Evolutionary conservation across 2,888 invertebrate genomes (phyloP).

Genomic region (Plagodis pulveraria): DNA sequence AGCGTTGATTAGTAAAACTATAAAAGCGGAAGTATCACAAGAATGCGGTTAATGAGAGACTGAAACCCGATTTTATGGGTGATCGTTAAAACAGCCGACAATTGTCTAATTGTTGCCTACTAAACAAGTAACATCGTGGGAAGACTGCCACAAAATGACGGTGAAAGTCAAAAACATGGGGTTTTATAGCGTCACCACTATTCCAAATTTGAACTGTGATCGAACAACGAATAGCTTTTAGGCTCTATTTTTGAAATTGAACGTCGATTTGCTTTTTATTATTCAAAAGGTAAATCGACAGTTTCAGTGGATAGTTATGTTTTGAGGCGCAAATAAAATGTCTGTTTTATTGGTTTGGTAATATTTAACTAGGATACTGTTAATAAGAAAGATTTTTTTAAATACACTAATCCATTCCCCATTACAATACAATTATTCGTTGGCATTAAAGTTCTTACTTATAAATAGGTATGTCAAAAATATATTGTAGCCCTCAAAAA

Average conservation of each 20-base stretch:
- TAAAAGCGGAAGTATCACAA: conserved; percentile 84
- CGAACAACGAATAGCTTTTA: conserved; percentile 77
- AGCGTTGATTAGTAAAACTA: conserved; percentile 84
- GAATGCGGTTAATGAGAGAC: conserved; percentile 84
- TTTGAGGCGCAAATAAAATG: conserved; percentile 27
- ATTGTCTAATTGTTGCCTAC: conserved; percentile 83
- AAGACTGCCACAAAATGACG: conserved; percentile 71
- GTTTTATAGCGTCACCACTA: conserved; percentile 60
- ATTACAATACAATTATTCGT: too few species aligned
- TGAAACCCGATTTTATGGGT: conserved; percentile 80
- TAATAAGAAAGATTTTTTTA: too few species aligned
- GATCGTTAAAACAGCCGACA: conserved; percentile 82
- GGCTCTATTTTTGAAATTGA: conserved; percentile 58
- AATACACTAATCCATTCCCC: too few species aligned
- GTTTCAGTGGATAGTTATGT: conserved; percentile 25
- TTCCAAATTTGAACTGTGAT: conserved; percentile 66
- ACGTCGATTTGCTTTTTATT: conserved; percentile 68
- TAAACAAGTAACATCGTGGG: conserved; percentile 78
- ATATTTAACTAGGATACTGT: not conserved
- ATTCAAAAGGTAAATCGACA: conserved; percentile 35
- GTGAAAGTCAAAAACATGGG: conserved; percentile 72
- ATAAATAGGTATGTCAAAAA: too few species aligned
- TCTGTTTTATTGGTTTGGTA: conserved; percentile 14
- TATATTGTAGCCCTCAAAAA: too few species aligned
- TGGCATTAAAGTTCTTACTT: too few species aligned